These are phyloP conservation scores for Cheiracanthium punctorium DNA, from an alignment of 2,888 invertebrate species.

Conservation along the genomic window DNA sequence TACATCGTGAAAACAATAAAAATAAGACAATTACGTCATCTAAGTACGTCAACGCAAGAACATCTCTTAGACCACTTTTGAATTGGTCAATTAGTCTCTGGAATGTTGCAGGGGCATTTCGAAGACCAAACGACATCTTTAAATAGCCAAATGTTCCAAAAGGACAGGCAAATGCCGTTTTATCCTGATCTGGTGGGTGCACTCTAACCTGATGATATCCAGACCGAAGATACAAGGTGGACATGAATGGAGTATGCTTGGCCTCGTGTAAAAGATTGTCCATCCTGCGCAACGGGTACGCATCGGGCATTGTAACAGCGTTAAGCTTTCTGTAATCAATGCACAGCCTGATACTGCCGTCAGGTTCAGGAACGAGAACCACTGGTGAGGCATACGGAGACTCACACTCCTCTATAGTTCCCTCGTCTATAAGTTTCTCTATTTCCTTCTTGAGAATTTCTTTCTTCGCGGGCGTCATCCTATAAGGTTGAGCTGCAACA, in stretches of 20 bases:
- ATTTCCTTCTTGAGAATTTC: no score
- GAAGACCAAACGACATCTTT: conserved; percentile 21
- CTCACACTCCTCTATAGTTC: neutral
- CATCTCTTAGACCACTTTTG: no score
- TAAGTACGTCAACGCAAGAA: no score
- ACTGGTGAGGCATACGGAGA: neutral
- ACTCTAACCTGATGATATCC: conserved; percentile 24
- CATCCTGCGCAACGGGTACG: conserved; percentile 20
- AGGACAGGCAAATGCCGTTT: conserved; percentile 24
- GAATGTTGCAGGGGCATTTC: neutral
- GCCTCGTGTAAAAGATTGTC: conserved; percentile 22
- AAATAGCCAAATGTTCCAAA: conserved; percentile 15
- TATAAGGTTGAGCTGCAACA: no score
- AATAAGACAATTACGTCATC: no score
- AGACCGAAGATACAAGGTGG: conserved; percentile 16
- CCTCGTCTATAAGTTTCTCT: neutral
- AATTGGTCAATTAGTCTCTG: conserved; percentile 13
- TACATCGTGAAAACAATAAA: no score
- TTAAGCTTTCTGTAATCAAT: conserved; percentile 9
- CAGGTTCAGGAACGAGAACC: no score
- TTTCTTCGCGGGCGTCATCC: no score
- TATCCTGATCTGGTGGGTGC: neutral
- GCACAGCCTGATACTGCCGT: neutral
- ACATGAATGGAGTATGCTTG: conserved; percentile 2
- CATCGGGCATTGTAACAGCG: neutral